Conservation (phyloP, 1,140 invertebrate species). For the Drosophila ananassae region DNA sequence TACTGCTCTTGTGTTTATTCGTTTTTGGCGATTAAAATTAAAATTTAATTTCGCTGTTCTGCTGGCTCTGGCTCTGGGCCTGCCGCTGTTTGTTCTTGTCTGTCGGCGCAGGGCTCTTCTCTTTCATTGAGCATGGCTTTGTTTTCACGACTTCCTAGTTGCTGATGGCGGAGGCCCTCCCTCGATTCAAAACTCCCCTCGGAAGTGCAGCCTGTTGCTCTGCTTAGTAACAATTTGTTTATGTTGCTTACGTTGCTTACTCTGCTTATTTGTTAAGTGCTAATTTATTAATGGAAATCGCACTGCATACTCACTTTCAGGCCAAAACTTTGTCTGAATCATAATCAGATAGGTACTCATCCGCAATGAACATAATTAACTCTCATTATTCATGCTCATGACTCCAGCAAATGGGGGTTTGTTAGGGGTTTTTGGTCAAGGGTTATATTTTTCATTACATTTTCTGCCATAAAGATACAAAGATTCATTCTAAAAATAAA, state of each 20-base stretch:
- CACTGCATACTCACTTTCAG: slow-evolving; percentile 17
- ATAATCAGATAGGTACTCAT: slow-evolving; percentile 6
- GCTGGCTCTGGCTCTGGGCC: slow-evolving; percentile 21
- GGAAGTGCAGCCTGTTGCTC: slow-evolving; percentile 64
- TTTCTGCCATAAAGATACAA: background rate
- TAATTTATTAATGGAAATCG: slow-evolving; percentile 76
- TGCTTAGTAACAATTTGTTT: slow-evolving; percentile 58
- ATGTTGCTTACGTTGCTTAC: slow-evolving; percentile 45
- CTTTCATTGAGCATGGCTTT: slow-evolving; percentile 64
- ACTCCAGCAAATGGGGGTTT: slow-evolving; percentile 46
- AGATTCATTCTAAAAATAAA: background rate
- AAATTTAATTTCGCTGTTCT: slow-evolving; percentile 69
- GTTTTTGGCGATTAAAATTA: slow-evolving; percentile 80
- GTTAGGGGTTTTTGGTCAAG: slow-evolving; percentile 27
- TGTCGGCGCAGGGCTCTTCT: slow-evolving; percentile 37
- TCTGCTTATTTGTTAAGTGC: slow-evolving; percentile 71
- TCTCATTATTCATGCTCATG: slow-evolving; percentile 73
- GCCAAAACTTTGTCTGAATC: slow-evolving; percentile 22
- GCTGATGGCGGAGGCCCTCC: background rate
- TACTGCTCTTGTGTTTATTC: slow-evolving; percentile 50
- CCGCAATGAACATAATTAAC: slow-evolving; percentile 61
- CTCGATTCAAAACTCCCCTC: too few species aligned
- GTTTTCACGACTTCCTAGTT: slow-evolving; percentile 76
- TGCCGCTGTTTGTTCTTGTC: slow-evolving; percentile 38
- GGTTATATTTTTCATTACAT: slow-evolving; percentile 1